Base-by-base conservation (phyloP, 2,888 invertebrate genomes). In the Nemotelus nigrinus region DNA sequence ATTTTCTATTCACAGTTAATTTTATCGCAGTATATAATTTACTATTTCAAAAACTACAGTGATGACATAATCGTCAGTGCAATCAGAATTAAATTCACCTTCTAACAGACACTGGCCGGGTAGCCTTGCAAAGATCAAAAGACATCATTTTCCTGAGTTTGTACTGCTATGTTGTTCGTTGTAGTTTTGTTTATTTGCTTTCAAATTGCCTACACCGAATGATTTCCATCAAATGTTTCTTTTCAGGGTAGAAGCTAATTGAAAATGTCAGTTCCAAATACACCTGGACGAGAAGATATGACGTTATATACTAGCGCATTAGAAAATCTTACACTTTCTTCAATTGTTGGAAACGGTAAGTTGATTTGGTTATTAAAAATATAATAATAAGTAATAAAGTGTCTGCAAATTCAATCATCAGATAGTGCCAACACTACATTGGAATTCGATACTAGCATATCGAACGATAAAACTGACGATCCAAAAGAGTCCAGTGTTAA, bases 251-350 rank as follows among this genome's bases (percentile, higher is more conserved):
- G 43, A 10, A 75, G 53, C 43, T 2, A 25, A 25, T 25, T 25
- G 25, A 25, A 25, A 25, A 78, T 78, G 78, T 65, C 74, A 67
- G 65, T 44, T 48, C 68, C 78, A 39, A 77, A 64, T 65, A 67
- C 78, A 67, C 47, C 80, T 45, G 78, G 67, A 55, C 63, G 68
- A n/a, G 80, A 80, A 50, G 80, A 80, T 53, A 68, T 43, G 74
- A 86, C 84, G 53, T 79, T 85, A 6, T 86, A 87, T 79, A 84
- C 84, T 63, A 86, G 86, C 76, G 86, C 86, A 44, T 79, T 85
- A 78, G 86, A 86, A 55, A 83, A 84, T 82, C 81, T 82, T 58
- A 81, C 80, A 48, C 84, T 82, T 80, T 83, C 81, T 78, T 84
- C 85, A 25, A 83, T 84, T 78, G 84, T 82, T 80, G 78, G 71